Evolutionary conservation across 2,113 vertebrate species (phyloP), one percentile per base, ranked within the genome.

Genomic region (Rallus limicola): DNA sequence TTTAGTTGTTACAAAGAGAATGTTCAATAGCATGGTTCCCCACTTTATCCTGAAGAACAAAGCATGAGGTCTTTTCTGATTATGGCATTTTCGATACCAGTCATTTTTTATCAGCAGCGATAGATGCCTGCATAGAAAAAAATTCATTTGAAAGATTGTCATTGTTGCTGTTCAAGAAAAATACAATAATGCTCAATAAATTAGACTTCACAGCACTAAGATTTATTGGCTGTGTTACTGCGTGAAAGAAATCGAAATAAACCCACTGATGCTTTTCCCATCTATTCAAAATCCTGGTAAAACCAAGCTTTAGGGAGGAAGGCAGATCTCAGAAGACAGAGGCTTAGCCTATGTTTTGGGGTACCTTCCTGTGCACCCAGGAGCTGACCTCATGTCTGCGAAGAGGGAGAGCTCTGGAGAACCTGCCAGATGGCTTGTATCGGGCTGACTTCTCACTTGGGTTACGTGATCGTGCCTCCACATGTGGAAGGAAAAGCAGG

Each of bases 181-280:
- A 59, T 23, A 81, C 23, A 13, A 71, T 95, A 81, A 92, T 76
- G 46, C 76, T 96, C 94, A 91, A 92, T 90, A 95, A 95, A 94
- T 93, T 90, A 93, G 78, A 38, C 80, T 77, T 92, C 78, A 79
- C 36, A 59, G 52, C 33, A 50, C 75, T 69, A 72, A 86, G 88
- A 95, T 93, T 89, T 93, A 96, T 93, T 97, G 76, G 82, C 56
- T 0, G 10, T 87, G 60, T 89, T 94, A 31, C 55, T 77, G 60
- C 5, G 1, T 90, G 88, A 88, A 92, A 86, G 79, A 94, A 94
- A 92, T 94, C 6, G 4, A 92, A 84, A 81, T 69, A 84, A 95
- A 79, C 23, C 50, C 79, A 72, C 33, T 70, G 82, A 25, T 85
- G 58, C 55, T 64, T 80, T 70, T 69, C 60, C 33, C 60, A 18